These are phyloP conservation scores for Pomacea canaliculata DNA, from an alignment of 2,888 invertebrate species.

Conservation along the genomic window DNA sequence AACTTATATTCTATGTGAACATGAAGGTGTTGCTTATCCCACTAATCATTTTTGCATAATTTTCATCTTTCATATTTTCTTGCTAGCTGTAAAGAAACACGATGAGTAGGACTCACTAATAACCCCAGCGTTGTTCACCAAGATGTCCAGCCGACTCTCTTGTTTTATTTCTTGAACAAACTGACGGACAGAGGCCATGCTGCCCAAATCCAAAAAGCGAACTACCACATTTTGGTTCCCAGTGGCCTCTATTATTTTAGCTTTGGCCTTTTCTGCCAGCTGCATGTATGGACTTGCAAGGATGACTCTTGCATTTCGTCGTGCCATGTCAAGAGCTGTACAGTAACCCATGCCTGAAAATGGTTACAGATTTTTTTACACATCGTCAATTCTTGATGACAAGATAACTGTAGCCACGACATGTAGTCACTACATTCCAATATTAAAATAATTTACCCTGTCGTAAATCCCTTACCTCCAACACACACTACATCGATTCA, in stretches of 20 bases:
- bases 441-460: too few species aligned
- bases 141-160: conserved; percentile 48
- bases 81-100: too few species aligned
- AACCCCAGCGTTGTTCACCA: conserved; percentile 61
- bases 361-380: background rate
- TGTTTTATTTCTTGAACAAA: conserved; percentile 46
- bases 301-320: conserved; percentile 53
- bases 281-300: conserved; percentile 51
- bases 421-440: too few species aligned
- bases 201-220: conserved; percentile 45
- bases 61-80: too few species aligned
- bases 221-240: conserved; percentile 51
- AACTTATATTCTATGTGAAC: background rate
- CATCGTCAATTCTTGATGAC: too few species aligned
- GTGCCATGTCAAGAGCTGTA: conserved; percentile 55
- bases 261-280: conserved; percentile 42
- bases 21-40: too few species aligned
- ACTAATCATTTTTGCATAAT: too few species aligned
- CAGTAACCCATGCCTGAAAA: conserved; percentile 57
- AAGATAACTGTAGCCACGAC: too few species aligned
- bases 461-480: too few species aligned
- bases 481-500: too few species aligned
- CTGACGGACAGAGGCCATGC: conserved; percentile 49
- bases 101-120: conserved; percentile 36
- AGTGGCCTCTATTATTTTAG: conserved; percentile 64